Base-by-base conservation (phyloP, 2,888 invertebrate species). In the Dromius quadrimaculatus region DNA sequence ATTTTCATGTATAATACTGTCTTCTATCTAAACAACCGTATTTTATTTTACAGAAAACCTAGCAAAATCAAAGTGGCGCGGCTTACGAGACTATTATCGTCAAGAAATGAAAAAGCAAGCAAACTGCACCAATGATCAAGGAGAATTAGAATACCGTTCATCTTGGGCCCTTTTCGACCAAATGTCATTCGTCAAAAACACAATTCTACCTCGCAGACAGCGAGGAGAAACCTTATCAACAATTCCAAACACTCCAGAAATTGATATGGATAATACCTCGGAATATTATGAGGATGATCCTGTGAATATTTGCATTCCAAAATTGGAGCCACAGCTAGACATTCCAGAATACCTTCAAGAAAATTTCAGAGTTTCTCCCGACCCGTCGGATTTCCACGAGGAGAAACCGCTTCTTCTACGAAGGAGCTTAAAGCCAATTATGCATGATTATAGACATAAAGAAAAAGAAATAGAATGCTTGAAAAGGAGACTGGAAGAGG, bases 41-140 rank as follows among this genome's bases (percentile, higher is more conserved):
- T 20, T 47, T 61, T 36, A 38, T 41, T 11, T 71, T 64, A 6
- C 64, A 71, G 71, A 64, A 13, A 57, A 38, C 11, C 17, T 71
- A 15, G 71, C 64, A 15, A 71, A 71, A 59, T 64, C 71, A 36
- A 64, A 64, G 64, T 71, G 71, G 71, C 36, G 71, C 17, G 71
- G 71, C 23, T 17, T 71, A 8, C 71, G 71, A 3, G 71, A 71
- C 34, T 71, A 71, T 28, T 71, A 64, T 15, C 71, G 71, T 2
- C 71, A 71, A 57, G 71, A 64, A 57, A 45, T 71, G 63, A 64
- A 64, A 23, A 71, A 71, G 45, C 64, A 54, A 71, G n/a, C 36
- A n/a, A 62, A 43, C 20, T 64, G 43, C 34, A 45, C 22, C 32
- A 15, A 34, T 8, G 69, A 69, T 4, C 45, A 28, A 15, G 62